These are phyloP conservation scores for Orussus abietinus DNA, from an alignment of 1,140 invertebrate genomes.

Conservation along the genomic window DNA sequence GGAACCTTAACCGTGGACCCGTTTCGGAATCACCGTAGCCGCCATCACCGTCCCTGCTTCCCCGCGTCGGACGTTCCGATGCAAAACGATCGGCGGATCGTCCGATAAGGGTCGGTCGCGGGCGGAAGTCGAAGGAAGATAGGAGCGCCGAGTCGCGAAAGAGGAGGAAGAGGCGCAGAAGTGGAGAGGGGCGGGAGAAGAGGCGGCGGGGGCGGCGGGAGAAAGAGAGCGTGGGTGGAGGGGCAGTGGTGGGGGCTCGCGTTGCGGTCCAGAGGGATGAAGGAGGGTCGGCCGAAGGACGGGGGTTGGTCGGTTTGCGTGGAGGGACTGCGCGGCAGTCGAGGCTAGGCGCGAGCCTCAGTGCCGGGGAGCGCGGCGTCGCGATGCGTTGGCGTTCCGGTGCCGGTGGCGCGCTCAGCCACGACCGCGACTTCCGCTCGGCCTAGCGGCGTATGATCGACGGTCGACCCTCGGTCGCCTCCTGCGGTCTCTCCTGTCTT, in stretches of 20 bases:
- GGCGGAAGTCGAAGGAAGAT: constrained; percentile 10
- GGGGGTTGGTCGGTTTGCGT: constrained; percentile 39
- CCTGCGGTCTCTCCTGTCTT: not conserved
- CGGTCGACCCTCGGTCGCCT: constrained; percentile 3
- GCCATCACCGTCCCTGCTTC: not conserved
- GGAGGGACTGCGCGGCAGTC: constrained; percentile 46
- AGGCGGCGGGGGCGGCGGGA: not conserved
- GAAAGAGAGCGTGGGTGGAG: constrained; percentile 3
- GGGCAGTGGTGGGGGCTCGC: constrained; percentile 28
- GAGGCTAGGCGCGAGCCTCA: constrained; percentile 45
- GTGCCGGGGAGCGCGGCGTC: constrained; percentile 46
- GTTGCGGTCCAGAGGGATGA: constrained; percentile 42
- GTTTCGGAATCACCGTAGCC: too few species aligned
- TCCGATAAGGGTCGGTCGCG: constrained; percentile 17
- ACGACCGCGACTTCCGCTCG: constrained; percentile 23
- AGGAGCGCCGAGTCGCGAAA: not conserved
- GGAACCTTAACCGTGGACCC: too few species aligned
- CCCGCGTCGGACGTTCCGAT: constrained; percentile 3
- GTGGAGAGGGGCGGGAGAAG: constrained; percentile 11
- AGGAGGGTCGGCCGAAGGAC: constrained; percentile 18
- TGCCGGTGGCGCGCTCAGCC: constrained; percentile 35
- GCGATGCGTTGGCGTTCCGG: constrained; percentile 45
- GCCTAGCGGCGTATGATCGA: too few species aligned
- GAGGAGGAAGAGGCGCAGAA: not conserved
- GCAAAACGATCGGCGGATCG: constrained; percentile 15